Conservation (phyloP, 2,888 invertebrate species). For the Drosophila meridionalis region DNA sequence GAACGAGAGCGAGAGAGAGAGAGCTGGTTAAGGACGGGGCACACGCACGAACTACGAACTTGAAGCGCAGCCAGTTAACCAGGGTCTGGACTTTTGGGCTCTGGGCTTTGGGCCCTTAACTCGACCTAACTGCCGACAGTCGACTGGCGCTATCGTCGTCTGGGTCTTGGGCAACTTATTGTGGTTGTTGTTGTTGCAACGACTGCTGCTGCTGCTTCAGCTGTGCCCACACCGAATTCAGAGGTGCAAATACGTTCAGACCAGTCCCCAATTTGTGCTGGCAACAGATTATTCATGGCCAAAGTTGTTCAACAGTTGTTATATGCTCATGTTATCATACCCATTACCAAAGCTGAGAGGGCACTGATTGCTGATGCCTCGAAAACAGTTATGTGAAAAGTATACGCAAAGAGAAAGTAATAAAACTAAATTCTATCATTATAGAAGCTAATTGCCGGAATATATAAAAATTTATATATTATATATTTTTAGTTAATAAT, state of each 20-base stretch:
- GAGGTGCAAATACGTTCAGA: conserved; percentile 82
- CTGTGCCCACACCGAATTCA: conserved; percentile 78
- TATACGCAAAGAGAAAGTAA: not conserved
- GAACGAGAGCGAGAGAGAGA: not conserved
- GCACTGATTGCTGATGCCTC: not conserved
- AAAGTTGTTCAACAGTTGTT: conserved; percentile 46
- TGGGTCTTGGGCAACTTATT: conserved; percentile 38
- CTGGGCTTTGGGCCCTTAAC: conserved; percentile 46
- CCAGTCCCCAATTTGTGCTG: conserved; percentile 79
- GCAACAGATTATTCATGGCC: conserved; percentile 77
- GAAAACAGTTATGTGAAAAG: not conserved
- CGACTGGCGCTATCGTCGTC: conserved; percentile 70
- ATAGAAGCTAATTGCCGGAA: not conserved
- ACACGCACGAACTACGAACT: conserved; percentile 78
- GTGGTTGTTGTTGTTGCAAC: conserved; percentile 17
- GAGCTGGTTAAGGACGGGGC: conserved; percentile 25
- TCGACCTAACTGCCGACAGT: conserved; percentile 51
- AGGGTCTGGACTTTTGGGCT: conserved; percentile 13
- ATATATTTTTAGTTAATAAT: too few relatives aligned
- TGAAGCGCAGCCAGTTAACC: conserved; percentile 51
- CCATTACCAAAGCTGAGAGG: not conserved
- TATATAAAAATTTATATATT: not conserved
- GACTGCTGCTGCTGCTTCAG: conserved; percentile 36
- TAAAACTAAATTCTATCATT: not conserved
- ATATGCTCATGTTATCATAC: conserved; percentile 50